These are phyloP conservation scores for Amphimallon solstitiale DNA, from an alignment of 2,888 invertebrate genomes.

Conservation along the genomic window DNA sequence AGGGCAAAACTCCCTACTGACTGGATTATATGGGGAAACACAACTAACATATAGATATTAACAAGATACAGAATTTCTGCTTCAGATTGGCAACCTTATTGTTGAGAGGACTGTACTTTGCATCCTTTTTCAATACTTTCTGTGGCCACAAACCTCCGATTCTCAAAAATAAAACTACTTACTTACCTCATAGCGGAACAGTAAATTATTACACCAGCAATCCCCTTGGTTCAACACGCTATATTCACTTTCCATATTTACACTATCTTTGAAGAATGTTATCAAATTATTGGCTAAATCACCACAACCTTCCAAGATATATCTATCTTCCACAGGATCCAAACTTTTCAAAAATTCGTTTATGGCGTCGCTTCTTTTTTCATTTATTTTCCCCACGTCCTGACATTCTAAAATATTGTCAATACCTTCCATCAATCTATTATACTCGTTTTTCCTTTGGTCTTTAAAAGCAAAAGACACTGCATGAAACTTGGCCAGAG, in stretches of 20 bases:
- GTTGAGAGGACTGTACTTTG: too few relatives aligned
- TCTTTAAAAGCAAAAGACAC: slow-evolving; percentile 50
- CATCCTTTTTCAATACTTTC: too few relatives aligned
- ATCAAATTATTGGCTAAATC: slow-evolving; percentile 11
- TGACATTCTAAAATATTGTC: neutral
- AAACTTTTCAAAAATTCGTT: neutral
- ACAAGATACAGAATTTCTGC: too few relatives aligned
- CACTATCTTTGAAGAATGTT: neutral
- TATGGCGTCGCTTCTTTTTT: neutral
- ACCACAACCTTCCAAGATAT: slow-evolving; percentile 1
- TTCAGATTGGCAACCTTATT: too few relatives aligned
- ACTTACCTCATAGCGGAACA: slow-evolving; percentile 48
- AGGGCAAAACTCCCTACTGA: too few relatives aligned
- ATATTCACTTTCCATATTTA: slow-evolving; percentile 15
- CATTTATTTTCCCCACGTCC: neutral
- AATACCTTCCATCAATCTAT: slow-evolving; percentile 17
- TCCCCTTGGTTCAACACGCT: slow-evolving; percentile 49
- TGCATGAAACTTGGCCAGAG: slow-evolving; percentile 50
- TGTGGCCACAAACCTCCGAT: too few relatives aligned
- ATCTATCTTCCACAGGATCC: slow-evolving; percentile 5
- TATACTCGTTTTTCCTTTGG: slow-evolving; percentile 36
- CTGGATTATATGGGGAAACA: too few relatives aligned
- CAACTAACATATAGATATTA: too few relatives aligned
- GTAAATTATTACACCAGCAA: slow-evolving; percentile 52
- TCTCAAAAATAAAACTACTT: neutral